Conservation (phyloP, 1,140 invertebrate genomes). For the Coptotermes formosanus region DNA sequence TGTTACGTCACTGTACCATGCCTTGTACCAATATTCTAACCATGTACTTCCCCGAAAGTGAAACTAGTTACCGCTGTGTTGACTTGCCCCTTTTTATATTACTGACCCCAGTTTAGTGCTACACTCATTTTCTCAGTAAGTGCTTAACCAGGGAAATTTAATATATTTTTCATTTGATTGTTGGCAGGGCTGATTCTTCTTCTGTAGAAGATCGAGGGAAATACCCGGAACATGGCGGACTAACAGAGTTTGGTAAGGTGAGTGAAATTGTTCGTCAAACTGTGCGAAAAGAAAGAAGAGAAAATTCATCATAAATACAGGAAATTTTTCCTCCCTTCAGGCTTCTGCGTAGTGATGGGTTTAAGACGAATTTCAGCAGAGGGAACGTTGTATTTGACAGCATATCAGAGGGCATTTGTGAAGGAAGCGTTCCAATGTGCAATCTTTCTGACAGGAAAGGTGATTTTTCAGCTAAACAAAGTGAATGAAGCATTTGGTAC, state of each 20-base stretch:
- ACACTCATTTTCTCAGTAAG: background rate
- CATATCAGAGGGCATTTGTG: background rate
- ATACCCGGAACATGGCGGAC: slow-evolving; percentile 32
- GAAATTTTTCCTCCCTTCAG: background rate
- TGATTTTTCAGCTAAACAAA: background rate
- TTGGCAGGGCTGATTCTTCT: slow-evolving; percentile 32
- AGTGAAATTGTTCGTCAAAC: slow-evolving; percentile 19
- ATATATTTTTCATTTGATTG: background rate
- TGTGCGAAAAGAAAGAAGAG: background rate
- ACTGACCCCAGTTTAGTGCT: background rate
- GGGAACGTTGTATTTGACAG: background rate
- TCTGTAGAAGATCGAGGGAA: slow-evolving; percentile 27
- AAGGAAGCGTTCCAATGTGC: background rate
- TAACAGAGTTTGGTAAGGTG: slow-evolving; percentile 34
- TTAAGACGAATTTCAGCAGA: background rate
- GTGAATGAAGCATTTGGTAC: background rate
- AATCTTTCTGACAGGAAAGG: background rate
- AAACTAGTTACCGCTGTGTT: background rate
- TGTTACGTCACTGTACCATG: too few relatives aligned
- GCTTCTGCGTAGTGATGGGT: background rate
- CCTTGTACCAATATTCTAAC: too few relatives aligned
- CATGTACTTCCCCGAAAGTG: background rate
- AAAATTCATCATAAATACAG: background rate
- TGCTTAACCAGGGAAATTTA: background rate
- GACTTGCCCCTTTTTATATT: background rate